Base-by-base conservation (phyloP, 1,140 invertebrate species). In the Zaprionus kolodkinae region DNA sequence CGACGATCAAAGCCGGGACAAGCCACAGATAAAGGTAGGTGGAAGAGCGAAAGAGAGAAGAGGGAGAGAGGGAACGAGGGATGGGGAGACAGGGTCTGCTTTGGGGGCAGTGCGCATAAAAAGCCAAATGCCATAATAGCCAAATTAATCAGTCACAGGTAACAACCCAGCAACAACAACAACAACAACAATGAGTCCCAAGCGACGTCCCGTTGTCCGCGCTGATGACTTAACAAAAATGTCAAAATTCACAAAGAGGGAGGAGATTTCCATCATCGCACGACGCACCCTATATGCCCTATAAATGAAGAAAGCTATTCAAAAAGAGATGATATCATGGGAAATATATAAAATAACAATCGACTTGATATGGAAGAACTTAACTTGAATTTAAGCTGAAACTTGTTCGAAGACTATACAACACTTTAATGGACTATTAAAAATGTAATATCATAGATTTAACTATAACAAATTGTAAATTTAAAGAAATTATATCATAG, bases 141-240 rank as follows among this genome's bases (percentile, higher is more conserved):
- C 85, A 89, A 89, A 89, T 89, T 89, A 89, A 89, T 89, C 85
- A 89, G 85, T 89, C 85, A 90, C 85, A 89, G 85, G 77, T 84
- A 88, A 88, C 84, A 88, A 76, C 80, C 82, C 74, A 87, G 71
- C 70, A 78, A 62, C 73, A 81, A 83, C 64, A 73, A 76, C 74
- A 87, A 68, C 70, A 78, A 62, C 73, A 81, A 83, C 64, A 73
- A 76, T 68, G 56, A 75, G 55, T 77, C 69, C 60, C 69, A 45
- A 59, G 60, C 65, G 82, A 65, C 72, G 78, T 85, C 86, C 85
- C 78, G 86, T 65, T 64, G 81, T 76, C 81, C 81, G 81, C 75
- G 78, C 71, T 89, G 85, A 89, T 89, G 85, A 89, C 85, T 88
- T 88, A 85, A 88, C 85, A 88, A 73, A 88, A 88, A 89, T 88